A percentile compares a stretch with the other conserved stretches of the same genome.
Evolutionary conservation across 2,797 vertebrate genomes (phyloP).

Genomic region (Pantherophis alleghaniensis): DNA sequence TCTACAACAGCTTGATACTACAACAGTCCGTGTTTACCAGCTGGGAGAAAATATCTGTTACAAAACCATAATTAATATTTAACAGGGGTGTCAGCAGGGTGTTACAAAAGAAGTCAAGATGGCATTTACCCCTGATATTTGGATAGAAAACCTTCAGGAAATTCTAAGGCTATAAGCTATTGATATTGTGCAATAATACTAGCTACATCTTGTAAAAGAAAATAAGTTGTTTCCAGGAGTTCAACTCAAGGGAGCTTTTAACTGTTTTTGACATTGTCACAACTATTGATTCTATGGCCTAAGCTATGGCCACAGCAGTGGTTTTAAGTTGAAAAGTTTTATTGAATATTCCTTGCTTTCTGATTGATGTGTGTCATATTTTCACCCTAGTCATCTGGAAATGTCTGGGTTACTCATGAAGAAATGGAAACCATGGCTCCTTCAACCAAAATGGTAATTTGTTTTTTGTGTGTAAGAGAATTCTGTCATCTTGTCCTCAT

Average conservation of each 20-base stretch:
- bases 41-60: background rate
- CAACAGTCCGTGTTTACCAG: background rate
- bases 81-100: background rate
- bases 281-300: background rate
- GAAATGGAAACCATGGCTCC: conserved; percentile 97
- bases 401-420: conserved; percentile 97
- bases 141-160: background rate
- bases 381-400: conserved; percentile 90
- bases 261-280: background rate
- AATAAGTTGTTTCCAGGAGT: background rate
- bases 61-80: background rate
- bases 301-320: background rate
- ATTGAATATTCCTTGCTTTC: conserved; percentile 1
- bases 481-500: background rate
- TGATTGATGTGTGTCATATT: conserved; percentile 19
- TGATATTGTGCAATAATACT: background rate
- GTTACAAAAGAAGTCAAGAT: background rate
- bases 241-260: background rate
- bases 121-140: background rate
- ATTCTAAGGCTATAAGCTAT: background rate
- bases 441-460: conserved; percentile 91
- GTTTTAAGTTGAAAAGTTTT: conserved; percentile 3
- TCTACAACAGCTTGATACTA: background rate
- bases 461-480: background rate
- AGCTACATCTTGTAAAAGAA: background rate